Conservation (phyloP, 1,140 invertebrate species). For the Brachionus paranguensis region DNA sequence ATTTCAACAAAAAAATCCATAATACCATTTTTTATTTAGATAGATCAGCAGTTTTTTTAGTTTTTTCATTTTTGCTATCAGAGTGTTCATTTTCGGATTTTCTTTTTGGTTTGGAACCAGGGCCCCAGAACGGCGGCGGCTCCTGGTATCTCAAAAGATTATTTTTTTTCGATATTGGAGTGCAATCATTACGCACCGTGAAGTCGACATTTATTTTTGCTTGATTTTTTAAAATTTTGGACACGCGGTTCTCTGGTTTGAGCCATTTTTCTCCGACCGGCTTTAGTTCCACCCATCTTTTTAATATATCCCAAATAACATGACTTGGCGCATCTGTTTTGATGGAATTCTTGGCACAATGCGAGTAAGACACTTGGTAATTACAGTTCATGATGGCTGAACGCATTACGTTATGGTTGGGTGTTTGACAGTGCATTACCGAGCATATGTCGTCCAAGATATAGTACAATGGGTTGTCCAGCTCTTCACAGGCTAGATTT, state of each 20-base stretch:
- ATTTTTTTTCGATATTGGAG: conserved; percentile 12
- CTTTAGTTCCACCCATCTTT: conserved; percentile 23
- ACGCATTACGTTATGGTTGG: conserved; percentile 63
- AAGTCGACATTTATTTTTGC: conserved; percentile 27
- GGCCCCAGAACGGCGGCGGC: conserved; percentile 31
- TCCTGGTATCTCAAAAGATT: conserved; percentile 31
- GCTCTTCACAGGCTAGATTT: conserved; percentile 63
- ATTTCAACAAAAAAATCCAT: not conserved
- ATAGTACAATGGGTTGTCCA: conserved; percentile 77
- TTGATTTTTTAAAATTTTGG: not conserved
- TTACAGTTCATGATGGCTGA: conserved; percentile 89
- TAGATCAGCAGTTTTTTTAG: not conserved
- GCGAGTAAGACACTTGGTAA: conserved; percentile 83
- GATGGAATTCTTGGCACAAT: conserved; percentile 75
- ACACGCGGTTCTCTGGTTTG: not conserved
- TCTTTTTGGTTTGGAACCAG: conserved; percentile 12
- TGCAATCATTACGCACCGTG: not conserved
- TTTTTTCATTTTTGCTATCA: not conserved
- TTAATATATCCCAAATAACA: conserved; percentile 69
- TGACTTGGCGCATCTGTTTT: conserved; percentile 84
- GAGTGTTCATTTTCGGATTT: not conserved
- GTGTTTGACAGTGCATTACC: conserved; percentile 60
- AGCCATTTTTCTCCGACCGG: conserved; percentile 29
- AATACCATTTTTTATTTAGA: conserved; percentile 1
- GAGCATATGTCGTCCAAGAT: conserved; percentile 63